Base-by-base conservation (phyloP, 64 coral and sea anemone genomes). In the Actinia tenebrosa region DNA sequence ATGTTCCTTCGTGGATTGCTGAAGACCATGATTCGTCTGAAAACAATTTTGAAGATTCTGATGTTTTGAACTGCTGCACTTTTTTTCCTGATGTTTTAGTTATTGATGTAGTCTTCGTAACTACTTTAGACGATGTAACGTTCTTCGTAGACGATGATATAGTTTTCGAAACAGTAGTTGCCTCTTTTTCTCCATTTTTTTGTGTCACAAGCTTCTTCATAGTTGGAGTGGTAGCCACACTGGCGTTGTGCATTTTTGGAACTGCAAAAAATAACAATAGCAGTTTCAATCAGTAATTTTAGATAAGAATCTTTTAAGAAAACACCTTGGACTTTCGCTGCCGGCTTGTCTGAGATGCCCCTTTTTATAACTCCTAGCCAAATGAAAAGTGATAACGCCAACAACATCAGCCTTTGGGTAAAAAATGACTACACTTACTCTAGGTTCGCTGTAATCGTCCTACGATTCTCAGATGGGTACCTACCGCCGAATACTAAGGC, bases 11-110 rank as follows among this genome's bases (percentile, higher is more conserved):
- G 16, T 85, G 55, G 16, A 85, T 53, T 30, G 53, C 18, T 14
- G 83, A 85, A 56, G 83, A 17, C 83, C 83, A 85, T 10, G 83
- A 61, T 85, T 58, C 46, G 13, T 85, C 83, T 10, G 83, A 85
- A 44, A 85, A 64, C 14, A 85, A 15, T 53, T 85, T 60, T 13
- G 44, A 44, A 61, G 83, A 59, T 63, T 55, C 83, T 22, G 53
- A 64, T 58, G 83, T 85, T 54, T 58, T 85, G 60, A 85, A 64
- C 25, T 85, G 54, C 8, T 85, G 54, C 3, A 85, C 20, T 7
- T 85, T 85, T 50, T 16, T 83, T 18, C 46, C 80, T 14, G 80
- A 83, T 2, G 54, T 58, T 6, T 55, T 85, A 27, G 50, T 85
- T 3, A 56, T 18, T 5, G 53, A 61, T 3, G 83, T 43, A 85